Evolutionary conservation across 2,113 vertebrate species (phyloP), one percentile per base, ranked within the genome.

Genomic region (Pholis gunnellus): DNA sequence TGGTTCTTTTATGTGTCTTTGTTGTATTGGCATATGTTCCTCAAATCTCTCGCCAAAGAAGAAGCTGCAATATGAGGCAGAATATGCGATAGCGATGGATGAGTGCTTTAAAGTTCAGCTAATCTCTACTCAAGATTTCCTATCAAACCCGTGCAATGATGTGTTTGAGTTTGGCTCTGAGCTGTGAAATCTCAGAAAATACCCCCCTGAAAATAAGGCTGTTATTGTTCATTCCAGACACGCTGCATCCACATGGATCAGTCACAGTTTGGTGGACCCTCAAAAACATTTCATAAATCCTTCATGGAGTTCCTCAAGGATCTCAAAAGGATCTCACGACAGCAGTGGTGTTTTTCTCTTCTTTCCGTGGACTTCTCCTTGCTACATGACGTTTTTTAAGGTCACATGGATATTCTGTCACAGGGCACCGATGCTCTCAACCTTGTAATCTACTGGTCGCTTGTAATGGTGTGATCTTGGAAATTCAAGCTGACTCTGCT

Each of bases 381-480:
- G 50, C n/a, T 59, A 27, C 34, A 18, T 70, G 40, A 48, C 46
- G 70, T 59, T 42, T 71, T 18, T 34, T 36, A 70, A 71, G 70
- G 72, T 42, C 57, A 50, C 52, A 11, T 31, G 42, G 64, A 66
- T 72, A 46, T 57, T 70, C 36, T 52, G 59, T 63, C 61, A 59
- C 69, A 72, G 56, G 64, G 25, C 42, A 14, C 78, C 38, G 70
- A 59, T 56, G 9, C 75, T 34, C 75, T 83, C 64, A 78, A 54
- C 34, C 36, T 38, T 81, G 66, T 72, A 72, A 82, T 85, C 74
- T 76, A 68, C 22, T 17, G 17, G 52, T 29, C 14, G 17, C 65
- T 78, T 87, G 78, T 84, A 70, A 86, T 79, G 87, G 84, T 77
- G 76, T 79, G 85, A 89, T 88, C 77, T 11, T 5, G 40, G 85